Evolutionary conservation across 2,888 invertebrate genomes (phyloP), one percentile per base, ranked within the genome.

Genomic region (Entomobrya multifasciata): DNA sequence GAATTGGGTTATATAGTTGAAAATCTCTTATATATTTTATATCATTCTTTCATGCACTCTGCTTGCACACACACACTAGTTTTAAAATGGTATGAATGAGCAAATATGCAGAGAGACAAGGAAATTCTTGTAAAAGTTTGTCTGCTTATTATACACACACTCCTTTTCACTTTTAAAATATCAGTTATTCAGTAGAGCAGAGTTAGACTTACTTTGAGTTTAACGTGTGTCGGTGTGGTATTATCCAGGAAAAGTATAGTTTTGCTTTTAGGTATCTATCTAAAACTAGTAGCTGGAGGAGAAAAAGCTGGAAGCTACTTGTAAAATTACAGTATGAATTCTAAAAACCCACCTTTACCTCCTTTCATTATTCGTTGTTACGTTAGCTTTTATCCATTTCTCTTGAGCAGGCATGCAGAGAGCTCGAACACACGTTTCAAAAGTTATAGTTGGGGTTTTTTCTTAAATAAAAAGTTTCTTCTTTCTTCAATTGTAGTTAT

Each of bases 31-130:
- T 11, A 17, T 30, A 70, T 22, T 22, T 17, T 57, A 4, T 11
- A n/a, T 25, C 52, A n/a, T n/a, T n/a, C n/a, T n/a, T n/a, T n/a
- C n/a, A n/a, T n/a, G n/a, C n/a, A n/a, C n/a, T n/a, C n/a, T n/a
- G n/a, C n/a, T n/a, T n/a, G n/a, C n/a, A n/a, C n/a, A n/a, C n/a
- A n/a, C n/a, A n/a, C 4, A 25, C 36, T 20, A 52, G 55, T 20
- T n/a, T n/a, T 55, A 55, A 55, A 55, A 55, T 22, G 4, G 20
- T 30, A 52, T 76, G 25, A 72, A 76, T 60, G 77, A 57, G 47
- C 57, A 78, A 41, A 22, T 78, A 62, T 41, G 44, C 77, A 78
- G 55, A 78, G 60, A 60, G 77, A 78, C 77, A 78, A 44, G 57
- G 30, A 78, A 78, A 60, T 41, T 78, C 52, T 74, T 27, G 15